Evolutionary conservation across 2,797 vertebrate species (phyloP).

Genomic region (Sebastes reedi): DNA sequence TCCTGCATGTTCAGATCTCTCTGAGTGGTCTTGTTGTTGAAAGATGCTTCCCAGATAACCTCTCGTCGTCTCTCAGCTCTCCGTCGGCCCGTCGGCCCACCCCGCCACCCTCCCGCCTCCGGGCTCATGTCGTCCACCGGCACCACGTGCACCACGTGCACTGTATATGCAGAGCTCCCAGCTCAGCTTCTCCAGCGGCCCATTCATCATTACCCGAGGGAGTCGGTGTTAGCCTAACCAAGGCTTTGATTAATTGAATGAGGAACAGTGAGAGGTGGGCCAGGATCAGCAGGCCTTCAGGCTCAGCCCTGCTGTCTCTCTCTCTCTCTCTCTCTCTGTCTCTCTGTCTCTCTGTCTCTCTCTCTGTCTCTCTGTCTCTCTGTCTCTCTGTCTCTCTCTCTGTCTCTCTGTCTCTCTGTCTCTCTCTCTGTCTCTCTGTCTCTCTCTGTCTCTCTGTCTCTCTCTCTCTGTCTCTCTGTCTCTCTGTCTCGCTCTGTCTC

Average conservation of each 20-base stretch:
- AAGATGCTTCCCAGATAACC: not conserved
- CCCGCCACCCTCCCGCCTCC: not conserved
- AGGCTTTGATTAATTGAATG: conserved; percentile 59
- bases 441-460: no score
- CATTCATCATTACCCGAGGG: conserved; percentile 47
- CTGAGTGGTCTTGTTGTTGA: not conserved
- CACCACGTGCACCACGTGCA: not conserved
- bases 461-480: no score
- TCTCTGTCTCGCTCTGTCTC: no score
- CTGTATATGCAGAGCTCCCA: not conserved
- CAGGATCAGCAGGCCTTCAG: conserved; percentile 31
- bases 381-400: not conserved
- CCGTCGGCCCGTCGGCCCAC: not conserved
- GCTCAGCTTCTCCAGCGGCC: conserved; percentile 27
- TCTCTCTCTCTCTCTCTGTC: no score
- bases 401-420: no score
- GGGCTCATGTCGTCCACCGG: not conserved
- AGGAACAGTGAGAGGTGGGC: conserved; percentile 48
- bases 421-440: not conserved
- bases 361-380: not conserved
- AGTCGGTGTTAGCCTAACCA: conserved; percentile 45
- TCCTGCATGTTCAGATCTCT: not conserved
- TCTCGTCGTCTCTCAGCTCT: not conserved
- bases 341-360: not conserved
- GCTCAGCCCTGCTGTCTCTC: not conserved